Conservation (phyloP, 2,797 vertebrate genomes). For the Distichodus sexfasciatus region DNA sequence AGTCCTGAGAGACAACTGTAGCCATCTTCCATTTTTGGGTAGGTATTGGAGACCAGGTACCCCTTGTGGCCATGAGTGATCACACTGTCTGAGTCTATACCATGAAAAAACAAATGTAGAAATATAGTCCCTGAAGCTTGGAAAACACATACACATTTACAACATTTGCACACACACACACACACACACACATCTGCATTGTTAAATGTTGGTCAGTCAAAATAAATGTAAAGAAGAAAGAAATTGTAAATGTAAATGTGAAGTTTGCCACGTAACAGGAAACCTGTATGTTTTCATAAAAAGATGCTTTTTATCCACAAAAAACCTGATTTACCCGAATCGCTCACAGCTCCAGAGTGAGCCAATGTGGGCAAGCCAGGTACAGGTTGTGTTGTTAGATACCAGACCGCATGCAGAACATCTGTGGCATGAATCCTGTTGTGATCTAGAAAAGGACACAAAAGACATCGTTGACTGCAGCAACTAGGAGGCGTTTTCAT, state of each 20-base stretch:
- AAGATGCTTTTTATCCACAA: too few species aligned
- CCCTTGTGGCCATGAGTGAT: slow-evolving; percentile 91
- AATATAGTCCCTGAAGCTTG: too few species aligned
- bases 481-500: slow-evolving; percentile 61
- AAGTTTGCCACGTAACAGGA: too few species aligned
- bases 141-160: not conserved
- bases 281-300: too few species aligned
- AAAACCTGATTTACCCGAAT: slow-evolving; percentile 78
- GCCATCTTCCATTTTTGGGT: slow-evolving; percentile 80
- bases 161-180: too few species aligned
- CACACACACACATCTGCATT: too few species aligned
- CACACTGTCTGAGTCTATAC: slow-evolving; percentile 89
- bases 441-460: slow-evolving; percentile 80
- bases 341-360: slow-evolving; percentile 83
- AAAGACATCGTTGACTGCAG: not conserved
- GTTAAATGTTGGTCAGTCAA: too few species aligned
- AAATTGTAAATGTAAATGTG: too few species aligned
- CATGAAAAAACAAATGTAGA: not conserved
- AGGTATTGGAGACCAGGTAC: slow-evolving; percentile 91
- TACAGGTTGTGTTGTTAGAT: slow-evolving; percentile 92
- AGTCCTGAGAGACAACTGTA: slow-evolving; percentile 93
- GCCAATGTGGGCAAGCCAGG: slow-evolving; percentile 87
- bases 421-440: slow-evolving; percentile 97
- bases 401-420: slow-evolving; percentile 98
- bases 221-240: too few species aligned